These are phyloP conservation scores for Agrilus cyanescens DNA, from an alignment of 2,888 invertebrate genomes.

Conservation along the genomic window DNA sequence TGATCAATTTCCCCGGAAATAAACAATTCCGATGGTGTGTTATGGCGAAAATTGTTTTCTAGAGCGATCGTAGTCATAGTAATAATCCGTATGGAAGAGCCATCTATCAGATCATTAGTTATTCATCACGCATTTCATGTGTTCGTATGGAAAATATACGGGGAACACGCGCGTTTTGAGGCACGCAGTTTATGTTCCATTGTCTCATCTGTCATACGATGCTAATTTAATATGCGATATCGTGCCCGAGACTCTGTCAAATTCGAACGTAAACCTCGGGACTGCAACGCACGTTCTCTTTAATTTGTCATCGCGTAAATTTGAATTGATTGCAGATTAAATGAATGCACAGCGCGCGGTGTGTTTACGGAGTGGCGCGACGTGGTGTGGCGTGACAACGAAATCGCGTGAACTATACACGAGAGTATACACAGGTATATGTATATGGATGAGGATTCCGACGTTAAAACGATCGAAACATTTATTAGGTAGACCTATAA, in stretches of 20 bases:
- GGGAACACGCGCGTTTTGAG: conserved; percentile 23
- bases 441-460: too few species aligned
- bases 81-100: too few species aligned
- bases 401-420: too few species aligned
- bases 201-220: conserved; percentile 30
- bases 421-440: too few species aligned
- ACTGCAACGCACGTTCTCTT: conserved; percentile 25
- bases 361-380: too few species aligned
- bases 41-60: neutral
- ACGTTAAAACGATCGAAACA: too few species aligned
- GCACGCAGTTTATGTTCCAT: conserved; percentile 32
- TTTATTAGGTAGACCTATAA: too few species aligned
- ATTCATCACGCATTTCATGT: conserved; percentile 12
- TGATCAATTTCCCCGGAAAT: too few species aligned
- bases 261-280: conserved; percentile 23
- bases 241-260: conserved; percentile 23
- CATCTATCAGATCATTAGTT: conserved; percentile 10
- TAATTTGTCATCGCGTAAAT: conserved; percentile 26
- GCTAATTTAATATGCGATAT: conserved; percentile 27
- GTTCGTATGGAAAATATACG: conserved; percentile 20
- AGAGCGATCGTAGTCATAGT: too few species aligned
- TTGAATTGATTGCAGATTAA: conserved; percentile 24
- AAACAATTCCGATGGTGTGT: too few species aligned
- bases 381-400: too few species aligned
- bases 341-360: conserved; percentile 15